phyloP scores from a whole-genome alignment of 64 coral and sea anemone genomes.

The Dendrophyllia cribrosa region DNA sequence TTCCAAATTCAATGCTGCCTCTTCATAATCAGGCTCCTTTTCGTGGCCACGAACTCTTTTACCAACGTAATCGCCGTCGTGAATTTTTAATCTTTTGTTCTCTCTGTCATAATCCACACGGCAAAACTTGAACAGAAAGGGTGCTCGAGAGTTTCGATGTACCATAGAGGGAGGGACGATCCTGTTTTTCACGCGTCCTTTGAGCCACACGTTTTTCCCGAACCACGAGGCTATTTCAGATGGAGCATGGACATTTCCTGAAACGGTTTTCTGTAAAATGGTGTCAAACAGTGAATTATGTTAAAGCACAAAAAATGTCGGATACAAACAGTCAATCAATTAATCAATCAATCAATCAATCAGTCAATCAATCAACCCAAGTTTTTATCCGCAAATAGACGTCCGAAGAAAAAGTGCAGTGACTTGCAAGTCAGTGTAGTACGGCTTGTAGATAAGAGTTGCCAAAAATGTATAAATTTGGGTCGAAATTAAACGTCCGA shows the following conservation, averaged over 20 bases:
- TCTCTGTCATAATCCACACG: slow-evolving; percentile 23
- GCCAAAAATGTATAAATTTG: too few species aligned
- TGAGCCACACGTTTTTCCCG: neutral
- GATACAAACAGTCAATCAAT: too few species aligned
- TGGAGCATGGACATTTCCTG: slow-evolving; percentile 11
- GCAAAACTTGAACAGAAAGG: slow-evolving; percentile 39
- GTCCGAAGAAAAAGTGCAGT: too few species aligned
- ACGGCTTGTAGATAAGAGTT: too few species aligned
- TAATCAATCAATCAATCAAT: too few species aligned
- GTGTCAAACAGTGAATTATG: neutral
- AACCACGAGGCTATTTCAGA: neutral
- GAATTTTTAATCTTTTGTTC: neutral
- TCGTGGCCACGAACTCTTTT: neutral
- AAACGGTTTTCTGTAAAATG: slow-evolving; percentile 3
- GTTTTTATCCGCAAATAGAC: too few species aligned
- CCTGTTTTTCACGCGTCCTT: neutral
- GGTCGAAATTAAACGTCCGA: too few species aligned
- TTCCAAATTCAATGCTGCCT: slow-evolving; percentile 15
- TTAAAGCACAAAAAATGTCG: too few species aligned
- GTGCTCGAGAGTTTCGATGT: slow-evolving; percentile 5
- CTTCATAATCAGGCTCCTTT: slow-evolving; percentile 8
- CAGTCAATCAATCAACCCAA: too few species aligned
- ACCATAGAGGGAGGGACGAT: slow-evolving; percentile 5
- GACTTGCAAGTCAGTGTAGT: too few species aligned
- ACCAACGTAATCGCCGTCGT: slow-evolving; percentile 27